A percentile compares a stretch with the other conserved stretches of the same genome.
Conservation (phyloP, 2,113 vertebrate genomes). For the Dicaeum eximium region DNA sequence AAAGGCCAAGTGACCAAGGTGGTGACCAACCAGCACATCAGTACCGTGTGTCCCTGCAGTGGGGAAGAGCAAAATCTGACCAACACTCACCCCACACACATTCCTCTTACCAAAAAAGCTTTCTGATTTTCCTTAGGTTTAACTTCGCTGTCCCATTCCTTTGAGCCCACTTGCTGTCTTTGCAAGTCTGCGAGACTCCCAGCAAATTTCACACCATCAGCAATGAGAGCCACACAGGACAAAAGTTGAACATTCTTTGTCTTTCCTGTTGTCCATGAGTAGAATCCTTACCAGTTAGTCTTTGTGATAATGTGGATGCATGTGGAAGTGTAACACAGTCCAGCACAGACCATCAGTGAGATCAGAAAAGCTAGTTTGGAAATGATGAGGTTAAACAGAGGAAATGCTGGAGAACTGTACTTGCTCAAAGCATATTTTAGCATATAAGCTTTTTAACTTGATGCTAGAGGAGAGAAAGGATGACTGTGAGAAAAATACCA, state of each 20-base stretch:
- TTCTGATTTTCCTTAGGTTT: background rate
- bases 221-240: background rate
- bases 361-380: background rate
- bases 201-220: background rate
- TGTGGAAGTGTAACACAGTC: background rate
- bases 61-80: background rate
- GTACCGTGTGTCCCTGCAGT: accelerated
- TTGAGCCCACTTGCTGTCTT: background rate
- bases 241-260: background rate
- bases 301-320: background rate
- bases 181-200: background rate
- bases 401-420: background rate
- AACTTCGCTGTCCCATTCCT: background rate
- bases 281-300: background rate
- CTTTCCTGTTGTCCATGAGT: background rate
- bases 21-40: background rate
- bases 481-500: background rate
- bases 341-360: background rate
- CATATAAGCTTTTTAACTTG: background rate
- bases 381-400: background rate
- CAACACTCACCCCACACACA: background rate
- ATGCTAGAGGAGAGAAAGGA: background rate
- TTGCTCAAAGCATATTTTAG: background rate
- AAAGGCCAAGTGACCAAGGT: background rate
- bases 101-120: background rate